Evolutionary conservation across 2,113 vertebrate species (phyloP), one percentile per base, ranked within the genome.

Genomic region (Lates calcarifer): DNA sequence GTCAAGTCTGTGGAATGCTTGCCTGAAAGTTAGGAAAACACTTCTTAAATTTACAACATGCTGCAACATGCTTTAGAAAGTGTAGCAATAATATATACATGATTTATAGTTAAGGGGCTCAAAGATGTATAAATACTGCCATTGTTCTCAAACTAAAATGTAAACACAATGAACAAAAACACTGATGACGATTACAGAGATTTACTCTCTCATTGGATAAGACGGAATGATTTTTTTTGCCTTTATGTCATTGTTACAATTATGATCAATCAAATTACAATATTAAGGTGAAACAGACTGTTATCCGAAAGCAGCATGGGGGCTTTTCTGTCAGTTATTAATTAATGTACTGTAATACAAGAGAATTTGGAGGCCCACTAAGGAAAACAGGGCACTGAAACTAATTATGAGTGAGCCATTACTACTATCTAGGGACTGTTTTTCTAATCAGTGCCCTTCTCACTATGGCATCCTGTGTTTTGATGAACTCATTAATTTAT

Each of bases 371-470:
- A 71, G 15, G 53, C 71, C 47, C 45, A 63, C 68, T 49, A 24
- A 79, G 57, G 55, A 81, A 90, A 84, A 76, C 81, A 82, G 84
- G 74, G 37, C 79, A 35, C 18, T 26, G 60, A 74, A 71, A 45
- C 69, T 83, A 84, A 90, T 92, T 86, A 79, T 39, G 39, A 83
- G n/a, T 29, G 28, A 81, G 63, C 72, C 26, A 74, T 84, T 77
- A 83, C 6, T 1, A 3, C 28, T 57, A 82, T 69, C 68, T 26
- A 1, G 71, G 65, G 82, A 79, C 53, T 68, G 60, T 74, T 87
- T 81, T 76, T 63, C 77, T 78, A 68, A 89, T 84, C 81, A 72
- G 75, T 7, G 45, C 55, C 64, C 77, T 74, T 73, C 41, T 77
- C 72, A 80, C 80, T 72, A 13, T 22, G 45, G 28, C 10, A n/a